Evolutionary conservation across 37 sponge, comb jelly and placozoan genomes (phyloP), one percentile per base, ranked within the genome.

Genomic region (Geodia barretti): DNA sequence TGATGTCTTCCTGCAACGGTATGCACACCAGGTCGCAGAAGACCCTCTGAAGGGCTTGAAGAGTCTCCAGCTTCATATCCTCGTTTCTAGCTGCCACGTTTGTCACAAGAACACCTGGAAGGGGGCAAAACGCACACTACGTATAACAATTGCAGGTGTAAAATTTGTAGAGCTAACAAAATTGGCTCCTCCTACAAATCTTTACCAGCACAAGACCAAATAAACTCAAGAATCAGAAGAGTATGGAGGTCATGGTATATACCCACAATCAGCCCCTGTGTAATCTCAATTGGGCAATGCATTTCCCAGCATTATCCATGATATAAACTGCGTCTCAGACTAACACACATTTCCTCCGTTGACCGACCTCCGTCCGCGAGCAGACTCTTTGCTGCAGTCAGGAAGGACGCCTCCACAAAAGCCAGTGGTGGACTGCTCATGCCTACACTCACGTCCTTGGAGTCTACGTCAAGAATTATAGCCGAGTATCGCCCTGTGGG

Each of bases 401-500:
- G 74, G 0, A 95, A 76, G 8, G 78, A 68, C 29, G 59, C 21
- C 14, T 74, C 68, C 8, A 83, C 39, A 68, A 92, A 95, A 40
- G 86, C 28, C 26, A 39, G 70, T 2, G 96, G 90, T 39, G 96
- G 96, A 36, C 87, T 40, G 39, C 82, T 86, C 75, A 95, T 39
- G 11, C 90, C 93, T 41, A 28, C 36, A 0, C 19, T 38, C 5
- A 25, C 5, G 40, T 92, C 90, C 41, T 86, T 92, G 64, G 76
- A 83, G 76, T 95, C 90, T 37, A 95, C 90, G 75, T 95, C 96
- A 36, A 92, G 32, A 11, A 89, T 74, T 4, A 95, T 68, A 23
- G 85, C 87, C 77, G 85, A 82, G 41, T 80, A 95, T 14, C 7
- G 7, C 14, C 14, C 54, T 47, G 54, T 47, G 14, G 54, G 54